Evolutionary conservation across 2,888 invertebrate genomes (phyloP).

Genomic region (Seira ritae): DNA sequence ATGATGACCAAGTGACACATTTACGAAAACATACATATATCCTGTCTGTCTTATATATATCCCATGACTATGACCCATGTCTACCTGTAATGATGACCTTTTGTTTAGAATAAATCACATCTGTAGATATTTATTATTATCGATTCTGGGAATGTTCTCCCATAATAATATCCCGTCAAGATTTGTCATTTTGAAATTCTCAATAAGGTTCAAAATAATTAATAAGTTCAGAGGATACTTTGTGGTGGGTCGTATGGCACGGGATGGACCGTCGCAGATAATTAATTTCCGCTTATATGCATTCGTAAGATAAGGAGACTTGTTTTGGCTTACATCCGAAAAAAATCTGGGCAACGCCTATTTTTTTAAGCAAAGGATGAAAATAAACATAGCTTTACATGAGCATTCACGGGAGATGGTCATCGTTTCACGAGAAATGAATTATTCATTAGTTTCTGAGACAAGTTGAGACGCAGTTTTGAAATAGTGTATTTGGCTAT

Average conservation of each 20-base stretch:
- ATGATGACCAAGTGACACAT: conserved; percentile 11
- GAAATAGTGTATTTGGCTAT: too few species aligned
- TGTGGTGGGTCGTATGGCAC: background rate
- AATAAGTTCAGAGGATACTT: background rate
- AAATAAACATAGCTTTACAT: too few species aligned
- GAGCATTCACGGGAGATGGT: too few species aligned
- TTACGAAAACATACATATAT: background rate
- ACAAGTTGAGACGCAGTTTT: too few species aligned
- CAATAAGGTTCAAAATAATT: too few species aligned
- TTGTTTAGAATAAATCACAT: background rate
- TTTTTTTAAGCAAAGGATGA: too few species aligned
- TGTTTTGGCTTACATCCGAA: background rate
- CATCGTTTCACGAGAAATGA: too few species aligned
- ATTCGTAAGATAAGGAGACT: too few species aligned
- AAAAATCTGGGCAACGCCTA: too few species aligned
- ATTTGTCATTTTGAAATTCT: too few species aligned
- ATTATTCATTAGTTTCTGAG: too few species aligned
- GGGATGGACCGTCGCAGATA: background rate
- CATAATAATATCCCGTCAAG: too few species aligned
- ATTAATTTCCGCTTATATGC: background rate
- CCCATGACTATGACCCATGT: background rate
- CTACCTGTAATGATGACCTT: background rate
- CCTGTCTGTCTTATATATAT: background rate
- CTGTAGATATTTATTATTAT: background rate
- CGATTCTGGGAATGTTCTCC: background rate